Conservation (phyloP, 2,888 invertebrate genomes). For the Pseudococcus viburni region DNA sequence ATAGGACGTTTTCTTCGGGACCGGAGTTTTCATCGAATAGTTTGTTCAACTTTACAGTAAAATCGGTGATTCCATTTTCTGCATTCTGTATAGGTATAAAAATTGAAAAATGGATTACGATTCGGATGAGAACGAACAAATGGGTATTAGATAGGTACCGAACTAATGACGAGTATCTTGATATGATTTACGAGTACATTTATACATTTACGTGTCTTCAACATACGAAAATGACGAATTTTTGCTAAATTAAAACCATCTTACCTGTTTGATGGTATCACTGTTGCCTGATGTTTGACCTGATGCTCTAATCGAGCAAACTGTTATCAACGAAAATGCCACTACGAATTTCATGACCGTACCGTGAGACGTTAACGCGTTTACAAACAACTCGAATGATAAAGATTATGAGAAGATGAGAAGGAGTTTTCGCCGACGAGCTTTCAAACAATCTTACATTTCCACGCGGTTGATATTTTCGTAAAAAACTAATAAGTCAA, state of each 20-base stretch:
- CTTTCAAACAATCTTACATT: too few relatives aligned
- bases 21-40: neutral
- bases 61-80: constrained; percentile 29
- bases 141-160: too few relatives aligned
- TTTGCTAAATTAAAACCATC: neutral
- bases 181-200: too few relatives aligned
- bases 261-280: constrained; percentile 23
- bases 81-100: too few relatives aligned
- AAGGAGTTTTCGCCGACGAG: neutral
- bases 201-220: too few relatives aligned
- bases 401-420: neutral
- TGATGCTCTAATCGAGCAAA: neutral
- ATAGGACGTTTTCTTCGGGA: constrained; percentile 40
- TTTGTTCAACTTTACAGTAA: constrained; percentile 8
- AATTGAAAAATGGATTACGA: too few relatives aligned
- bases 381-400: neutral
- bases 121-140: too few relatives aligned
- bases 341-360: neutral
- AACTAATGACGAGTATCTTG: too few relatives aligned
- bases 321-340: neutral
- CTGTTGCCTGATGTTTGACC: neutral
- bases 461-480: neutral
- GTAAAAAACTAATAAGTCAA: neutral
- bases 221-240: too few relatives aligned
- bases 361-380: neutral